A percentile compares a stretch with the other conserved stretches of the same genome.
These are phyloP conservation scores for Gnatocerus cornutus DNA, from an alignment of 2,888 invertebrate genomes.

Conservation along the genomic window DNA sequence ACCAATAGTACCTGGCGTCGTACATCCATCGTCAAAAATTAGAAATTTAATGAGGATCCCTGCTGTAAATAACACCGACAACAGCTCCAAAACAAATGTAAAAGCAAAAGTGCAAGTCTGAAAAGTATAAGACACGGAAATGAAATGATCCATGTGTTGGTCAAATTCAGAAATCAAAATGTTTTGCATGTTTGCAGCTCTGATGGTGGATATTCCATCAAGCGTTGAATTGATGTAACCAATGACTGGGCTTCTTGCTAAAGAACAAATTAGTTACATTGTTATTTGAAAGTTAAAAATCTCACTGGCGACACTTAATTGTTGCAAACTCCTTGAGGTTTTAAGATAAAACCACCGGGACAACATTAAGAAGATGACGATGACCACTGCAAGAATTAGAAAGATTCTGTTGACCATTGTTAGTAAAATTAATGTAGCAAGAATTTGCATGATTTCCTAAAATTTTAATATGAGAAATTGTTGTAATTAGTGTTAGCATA, in stretches of 20 bases:
- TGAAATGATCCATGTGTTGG: constrained; percentile 72
- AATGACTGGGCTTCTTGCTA: constrained; percentile 84
- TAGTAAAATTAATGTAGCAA: too few relatives aligned
- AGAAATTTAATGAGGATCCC: not conserved
- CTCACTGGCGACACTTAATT: too few relatives aligned
- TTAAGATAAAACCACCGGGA: too few relatives aligned
- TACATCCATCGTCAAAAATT: not conserved
- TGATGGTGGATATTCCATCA: constrained; percentile 82
- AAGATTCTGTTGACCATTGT: too few relatives aligned
- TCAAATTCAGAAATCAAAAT: constrained; percentile 77
- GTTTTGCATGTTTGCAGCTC: constrained; percentile 78
- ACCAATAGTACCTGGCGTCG: constrained; percentile 74
- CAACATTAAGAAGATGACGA: too few relatives aligned
- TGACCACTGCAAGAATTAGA: too few relatives aligned
- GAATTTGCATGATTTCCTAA: too few relatives aligned
- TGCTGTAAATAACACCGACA: not conserved
- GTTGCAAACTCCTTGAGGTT: too few relatives aligned
- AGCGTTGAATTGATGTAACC: constrained; percentile 82
- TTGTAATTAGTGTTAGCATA: too few relatives aligned
- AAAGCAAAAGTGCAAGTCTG: not conserved
- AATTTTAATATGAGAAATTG: too few relatives aligned
- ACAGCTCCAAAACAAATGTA: not conserved
- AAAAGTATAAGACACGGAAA: constrained; percentile 15
- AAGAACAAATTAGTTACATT: constrained; percentile 7
- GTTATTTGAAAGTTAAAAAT: too few relatives aligned